Base-by-base conservation (phyloP, 1,140 invertebrate genomes). In the Aricia agestis region DNA sequence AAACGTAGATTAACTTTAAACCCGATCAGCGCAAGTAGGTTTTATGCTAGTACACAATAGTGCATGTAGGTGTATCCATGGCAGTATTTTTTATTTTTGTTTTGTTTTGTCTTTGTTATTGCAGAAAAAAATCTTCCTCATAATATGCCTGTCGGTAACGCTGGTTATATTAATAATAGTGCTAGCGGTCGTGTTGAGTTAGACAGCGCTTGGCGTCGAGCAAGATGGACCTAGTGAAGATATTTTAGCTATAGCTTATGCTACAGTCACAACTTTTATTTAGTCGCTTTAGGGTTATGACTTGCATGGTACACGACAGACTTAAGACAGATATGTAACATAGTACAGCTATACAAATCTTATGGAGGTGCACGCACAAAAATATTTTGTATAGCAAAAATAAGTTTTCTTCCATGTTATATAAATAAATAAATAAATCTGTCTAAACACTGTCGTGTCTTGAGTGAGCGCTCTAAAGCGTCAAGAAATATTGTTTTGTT, bases 111-210 rank as follows among this genome's bases (percentile, higher is more conserved):
- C 86, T 94, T 95, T 95, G 85, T 95, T 94, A 94, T 95, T 94
- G 92, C 95, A 96, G 95, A 96, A 96, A 96, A 95, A 95, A 94
- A 95, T 96, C 93, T 93, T 96, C 93, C 95, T 96, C 93, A 94
- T 95, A 92, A 95, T 96, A 94, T 95, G 95, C 94, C 93, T 96
- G 90, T 92, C 94, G 92, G 92, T 96, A 91, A 93, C 93, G 90
- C 88, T 95, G 93, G 92, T 95, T 92, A 94, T 96, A 93, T 93
- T 96, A 92, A 94, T 95, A 93, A 93, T 95, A 85, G 92, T 95
- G 92, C 93, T 96, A 87, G 92, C 93, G 74, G 72, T 80, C 68
- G 67, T 71, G 59, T 75, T 91, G 76, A 74, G 45, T 52, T 87
- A 87, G 79, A 69, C 80, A 42, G 32, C 76, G 79, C 63, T 72